Percentiles rank a stretch among this genome's conserved stretches.
Conservation (phyloP, 1,140 invertebrate genomes). For the Trichogramma pretiosum region DNA sequence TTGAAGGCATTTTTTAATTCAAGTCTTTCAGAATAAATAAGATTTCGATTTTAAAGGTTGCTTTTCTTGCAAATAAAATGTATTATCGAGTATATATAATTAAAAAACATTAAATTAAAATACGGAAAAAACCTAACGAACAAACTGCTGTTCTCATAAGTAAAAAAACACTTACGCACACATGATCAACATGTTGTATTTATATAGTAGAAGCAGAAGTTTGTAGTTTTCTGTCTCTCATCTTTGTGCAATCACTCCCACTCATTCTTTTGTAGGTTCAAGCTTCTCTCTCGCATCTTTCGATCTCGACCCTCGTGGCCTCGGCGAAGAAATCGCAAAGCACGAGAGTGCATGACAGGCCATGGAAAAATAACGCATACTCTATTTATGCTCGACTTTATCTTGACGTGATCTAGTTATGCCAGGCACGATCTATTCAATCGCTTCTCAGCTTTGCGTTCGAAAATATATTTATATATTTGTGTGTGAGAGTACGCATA, state of each 20-base stretch:
- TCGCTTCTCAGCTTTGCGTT: not conserved
- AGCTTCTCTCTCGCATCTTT: not conserved
- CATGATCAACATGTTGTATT: too few relatives aligned
- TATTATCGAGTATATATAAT: too few relatives aligned
- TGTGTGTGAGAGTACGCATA: not conserved
- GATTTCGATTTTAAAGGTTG: too few relatives aligned
- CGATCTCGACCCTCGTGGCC: conserved; percentile 1
- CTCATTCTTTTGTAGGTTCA: not conserved
- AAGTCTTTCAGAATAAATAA: too few relatives aligned
- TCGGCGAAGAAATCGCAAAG: not conserved
- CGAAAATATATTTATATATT: not conserved
- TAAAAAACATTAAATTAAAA: too few relatives aligned
- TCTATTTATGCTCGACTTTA: conserved; percentile 36
- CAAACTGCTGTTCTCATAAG: too few relatives aligned
- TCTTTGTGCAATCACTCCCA: not conserved
- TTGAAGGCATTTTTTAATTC: too few relatives aligned
- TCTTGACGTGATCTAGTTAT: conserved; percentile 43
- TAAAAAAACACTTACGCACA: too few relatives aligned
- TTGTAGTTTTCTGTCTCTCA: too few relatives aligned
- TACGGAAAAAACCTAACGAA: too few relatives aligned
- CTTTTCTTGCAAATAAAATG: too few relatives aligned
- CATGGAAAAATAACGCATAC: conserved; percentile 16
- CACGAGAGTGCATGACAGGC: not conserved
- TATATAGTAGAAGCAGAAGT: too few relatives aligned
- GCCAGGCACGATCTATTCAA: conserved; percentile 33